phyloP scores from a whole-genome alignment of 2,888 invertebrate genomes.

The Pyrocoelia pectoralis region DNA sequence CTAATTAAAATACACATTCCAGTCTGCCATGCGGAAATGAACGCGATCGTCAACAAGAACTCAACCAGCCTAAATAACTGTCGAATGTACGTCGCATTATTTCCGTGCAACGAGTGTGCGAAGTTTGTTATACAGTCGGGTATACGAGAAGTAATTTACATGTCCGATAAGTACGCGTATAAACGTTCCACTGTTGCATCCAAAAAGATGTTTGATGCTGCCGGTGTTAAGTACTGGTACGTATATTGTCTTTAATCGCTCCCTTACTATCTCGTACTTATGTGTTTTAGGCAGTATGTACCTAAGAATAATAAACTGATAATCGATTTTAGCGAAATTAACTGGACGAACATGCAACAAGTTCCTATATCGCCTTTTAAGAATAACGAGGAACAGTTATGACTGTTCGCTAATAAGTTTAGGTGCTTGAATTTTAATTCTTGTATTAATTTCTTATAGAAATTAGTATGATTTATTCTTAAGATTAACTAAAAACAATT shows the following conservation, averaged over 20 bases:
- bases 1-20: conserved; percentile 49
- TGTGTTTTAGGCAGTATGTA: conserved; percentile 66
- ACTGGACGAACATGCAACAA: conserved; percentile 65
- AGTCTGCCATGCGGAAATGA: conserved; percentile 99
- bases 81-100: conserved; percentile 86
- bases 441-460: no score
- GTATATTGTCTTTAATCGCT: conserved; percentile 27
- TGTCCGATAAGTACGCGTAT: conserved; percentile 82
- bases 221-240: conserved; percentile 74
- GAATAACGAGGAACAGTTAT: conserved; percentile 4
- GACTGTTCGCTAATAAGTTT: no score
- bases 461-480: no score
- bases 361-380: conserved; percentile 54
- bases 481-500: no score
- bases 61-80: conserved; percentile 78
- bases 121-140: conserved; percentile 96
- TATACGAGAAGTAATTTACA: conserved; percentile 78
- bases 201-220: conserved; percentile 81
- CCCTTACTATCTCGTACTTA: not conserved
- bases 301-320: conserved; percentile 70
- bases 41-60: conserved; percentile 94
- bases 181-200: conserved; percentile 77
- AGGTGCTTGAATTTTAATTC: no score
- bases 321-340: conserved; percentile 73
- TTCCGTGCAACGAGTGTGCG: conserved; percentile 98